These are phyloP conservation scores for Bradypodion ventrale DNA, from an alignment of 2,797 vertebrate species.

Conservation along the genomic window DNA sequence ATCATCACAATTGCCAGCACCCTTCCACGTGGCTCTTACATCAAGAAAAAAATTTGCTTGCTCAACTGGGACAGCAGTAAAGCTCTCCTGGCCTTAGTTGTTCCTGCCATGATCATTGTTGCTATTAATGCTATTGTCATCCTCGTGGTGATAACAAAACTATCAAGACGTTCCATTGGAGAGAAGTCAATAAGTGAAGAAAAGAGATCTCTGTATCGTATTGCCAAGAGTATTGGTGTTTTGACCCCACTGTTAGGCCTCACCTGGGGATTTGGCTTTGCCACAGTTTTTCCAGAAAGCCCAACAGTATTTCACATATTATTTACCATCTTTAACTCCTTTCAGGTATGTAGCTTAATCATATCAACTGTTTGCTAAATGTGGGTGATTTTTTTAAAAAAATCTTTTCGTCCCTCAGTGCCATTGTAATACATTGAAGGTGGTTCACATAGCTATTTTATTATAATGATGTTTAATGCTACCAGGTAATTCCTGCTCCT, in stretches of 20 bases:
- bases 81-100: slow-evolving; percentile 83
- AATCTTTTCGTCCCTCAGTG: neutral
- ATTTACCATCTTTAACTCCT: slow-evolving; percentile 75
- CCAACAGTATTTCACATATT: slow-evolving; percentile 67
- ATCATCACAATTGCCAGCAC: slow-evolving; percentile 84
- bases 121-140: slow-evolving; percentile 83
- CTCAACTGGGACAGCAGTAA: slow-evolving; percentile 85
- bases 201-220: slow-evolving; percentile 79
- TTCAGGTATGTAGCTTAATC: slow-evolving; percentile 76
- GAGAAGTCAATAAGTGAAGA: slow-evolving; percentile 78
- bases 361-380: neutral
- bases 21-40: slow-evolving; percentile 77
- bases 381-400: neutral
- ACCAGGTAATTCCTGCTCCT: neutral
- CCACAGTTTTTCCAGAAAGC: slow-evolving; percentile 67
- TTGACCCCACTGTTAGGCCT: slow-evolving; percentile 89
- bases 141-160: slow-evolving; percentile 83
- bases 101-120: slow-evolving; percentile 86
- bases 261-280: slow-evolving; percentile 90
- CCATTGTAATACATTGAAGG: neutral
- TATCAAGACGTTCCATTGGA: slow-evolving; percentile 82
- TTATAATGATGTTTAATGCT: neutral
- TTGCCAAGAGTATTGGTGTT: slow-evolving; percentile 85
- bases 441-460: neutral
- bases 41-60: slow-evolving; percentile 77